Base-by-base conservation (phyloP, 2,888 invertebrate species). In the Rhabditoides inermis region DNA sequence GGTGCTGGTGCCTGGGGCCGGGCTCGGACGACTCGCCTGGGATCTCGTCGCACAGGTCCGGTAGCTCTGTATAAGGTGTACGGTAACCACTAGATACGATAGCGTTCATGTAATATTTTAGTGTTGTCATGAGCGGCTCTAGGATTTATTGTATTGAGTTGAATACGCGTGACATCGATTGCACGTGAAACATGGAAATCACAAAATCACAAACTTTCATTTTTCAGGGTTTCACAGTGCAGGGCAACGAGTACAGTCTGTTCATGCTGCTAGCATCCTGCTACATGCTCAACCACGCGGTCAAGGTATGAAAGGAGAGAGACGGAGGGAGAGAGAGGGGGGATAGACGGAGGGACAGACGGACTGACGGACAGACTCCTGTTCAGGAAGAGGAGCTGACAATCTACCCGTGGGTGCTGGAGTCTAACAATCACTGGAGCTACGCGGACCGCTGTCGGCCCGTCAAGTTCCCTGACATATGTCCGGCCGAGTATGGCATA, bases 261-360 rank as follows among this genome's bases (percentile, higher is more conserved):
- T 94, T 90, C 78, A 98, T 98, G 95, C 81, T 98, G 45, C 88
- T 95, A 67, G 88, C 90, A 0, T 91, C 94, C 41, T 89, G 91
- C 80, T 95, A 91, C 78, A 86, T 98, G 53, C 81, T 98, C 41
- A 98, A 98, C n/a, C n/a, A n/a, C n/a, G n/a, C n/a, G n/a, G n/a
- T n/a, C n/a, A n/a, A n/a, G n/a, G n/a, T n/a, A n/a, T 80, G 84
- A 85, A 80, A 90, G 78, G 45, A 52, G 55, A 77, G 77, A 61
- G 55, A 65, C 69, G 15, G 18, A 23, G 36, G 39, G 7, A n/a
- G 18, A 18, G 7, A n/a, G 7, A 6, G 7, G 20, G 20, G 20
- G 18, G 6, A 6, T 18, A 7, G 7, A 12, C 10, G 12, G 15
- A 27, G 6, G 20, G 46, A 45, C 23, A 5, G 10, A 25, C 22